Evolutionary conservation across 2,888 invertebrate genomes (phyloP), one percentile per base, ranked within the genome.

Genomic region (Celastrina argiolus): DNA sequence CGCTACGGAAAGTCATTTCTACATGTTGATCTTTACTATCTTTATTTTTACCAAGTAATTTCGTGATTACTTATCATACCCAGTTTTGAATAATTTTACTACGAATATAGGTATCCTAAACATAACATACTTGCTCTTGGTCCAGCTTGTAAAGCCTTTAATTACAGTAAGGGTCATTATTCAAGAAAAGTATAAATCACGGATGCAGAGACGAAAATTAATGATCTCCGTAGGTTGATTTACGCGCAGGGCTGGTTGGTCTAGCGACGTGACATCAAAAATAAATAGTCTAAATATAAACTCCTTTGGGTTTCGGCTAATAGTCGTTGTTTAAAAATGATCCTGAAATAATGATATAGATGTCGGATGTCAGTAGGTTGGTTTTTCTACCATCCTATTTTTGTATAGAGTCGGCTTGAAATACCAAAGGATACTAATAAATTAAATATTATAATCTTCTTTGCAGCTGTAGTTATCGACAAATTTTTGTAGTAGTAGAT

Each of bases 261-360:
- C 61, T 34, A 12, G 14, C n/a, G 59, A 59, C 51, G 51, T 58
- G 58, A 58, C 58, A 34, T 61, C 36, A 16, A 34, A 61, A 34
- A 61, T 61, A 61, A 22, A 39, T 22, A 22, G 34, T 36, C 61
- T 39, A 61, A 39, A 39, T 61, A 39, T 61, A 61, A 61, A 61
- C 22, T 39, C 14, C 36, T 39, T 34, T 22, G 14, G 61, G 34
- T 18, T 61, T 61, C 34, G 36, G 61, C 39, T 61, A 34, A 12
- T 31, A 31, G 31, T 34, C 59, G 34, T 18, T 59, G 31, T 59
- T 58, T 59, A 18, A 34, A 34, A 28, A 28, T 31, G 16, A 34
- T 31, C 31, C 22, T 51, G 51, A 51, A 51, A 51, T 51, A 51
- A 51, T 51, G 51, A 51, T 51, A 51, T 51, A 51, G 51, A 12